These are phyloP conservation scores for Megaceryle torquata DNA, from an alignment of 2,113 vertebrate species.

Conservation along the genomic window DNA sequence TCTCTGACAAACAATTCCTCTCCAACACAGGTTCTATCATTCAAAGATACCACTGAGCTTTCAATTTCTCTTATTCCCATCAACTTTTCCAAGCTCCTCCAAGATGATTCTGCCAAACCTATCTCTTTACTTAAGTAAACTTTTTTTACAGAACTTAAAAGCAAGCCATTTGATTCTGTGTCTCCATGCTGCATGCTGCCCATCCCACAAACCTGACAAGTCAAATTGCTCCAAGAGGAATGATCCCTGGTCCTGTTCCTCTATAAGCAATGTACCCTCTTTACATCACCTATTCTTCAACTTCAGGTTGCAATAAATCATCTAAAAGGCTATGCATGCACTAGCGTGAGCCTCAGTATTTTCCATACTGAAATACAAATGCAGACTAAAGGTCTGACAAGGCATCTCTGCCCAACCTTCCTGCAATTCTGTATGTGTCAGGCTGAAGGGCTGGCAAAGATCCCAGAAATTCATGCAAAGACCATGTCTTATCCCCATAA, in stretches of 20 bases:
- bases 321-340: background rate
- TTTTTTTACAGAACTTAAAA: background rate
- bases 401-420: background rate
- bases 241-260: background rate
- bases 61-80: background rate
- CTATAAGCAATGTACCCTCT: background rate
- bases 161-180: background rate
- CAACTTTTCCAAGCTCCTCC: background rate
- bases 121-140: background rate
- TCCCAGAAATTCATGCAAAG: background rate
- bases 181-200: background rate
- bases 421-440: background rate
- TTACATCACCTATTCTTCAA: background rate
- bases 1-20: background rate
- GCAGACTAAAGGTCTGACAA: background rate
- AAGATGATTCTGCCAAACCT: background rate
- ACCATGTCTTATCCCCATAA: background rate
- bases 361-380: background rate
- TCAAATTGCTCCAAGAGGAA: background rate
- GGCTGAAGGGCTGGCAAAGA: background rate
- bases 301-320: background rate
- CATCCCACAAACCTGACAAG: background rate
- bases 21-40: background rate
- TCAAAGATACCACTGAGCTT: background rate
- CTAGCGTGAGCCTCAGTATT: background rate